Conservation (phyloP, 2,888 invertebrate genomes). For the Temnothorax unifasciatus region DNA sequence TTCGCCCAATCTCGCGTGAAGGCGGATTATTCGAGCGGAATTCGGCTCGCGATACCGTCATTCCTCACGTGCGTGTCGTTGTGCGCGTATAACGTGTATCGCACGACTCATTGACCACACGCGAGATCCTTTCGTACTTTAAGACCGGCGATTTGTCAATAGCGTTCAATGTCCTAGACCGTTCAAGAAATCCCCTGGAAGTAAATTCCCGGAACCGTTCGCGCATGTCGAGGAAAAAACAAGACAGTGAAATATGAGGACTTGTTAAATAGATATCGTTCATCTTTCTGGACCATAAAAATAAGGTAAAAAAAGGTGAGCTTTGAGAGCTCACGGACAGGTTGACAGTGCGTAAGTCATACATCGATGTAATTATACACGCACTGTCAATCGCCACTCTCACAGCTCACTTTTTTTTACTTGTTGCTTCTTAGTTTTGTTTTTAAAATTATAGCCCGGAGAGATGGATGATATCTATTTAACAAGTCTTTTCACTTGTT, state of each 20-base stretch:
- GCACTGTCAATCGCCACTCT: no score
- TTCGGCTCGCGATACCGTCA: neutral
- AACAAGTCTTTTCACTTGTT: no score
- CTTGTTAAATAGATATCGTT: neutral
- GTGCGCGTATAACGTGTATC: no score
- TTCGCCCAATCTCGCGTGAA: neutral
- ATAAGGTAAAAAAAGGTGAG: neutral
- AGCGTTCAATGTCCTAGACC: neutral
- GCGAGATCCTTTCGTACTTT: neutral
- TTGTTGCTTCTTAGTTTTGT: no score
- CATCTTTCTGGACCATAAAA: neutral
- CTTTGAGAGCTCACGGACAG: neutral
- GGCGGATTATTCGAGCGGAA: neutral
- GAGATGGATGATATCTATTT: no score
- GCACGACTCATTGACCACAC: neutral
- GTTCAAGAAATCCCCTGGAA: neutral
- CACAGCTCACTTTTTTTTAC: no score
- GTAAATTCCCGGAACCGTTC: neutral
- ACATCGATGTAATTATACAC: no score
- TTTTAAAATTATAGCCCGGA: no score
- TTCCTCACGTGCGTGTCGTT: neutral
- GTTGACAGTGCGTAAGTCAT: neutral
- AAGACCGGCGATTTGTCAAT: constrained; percentile 23
- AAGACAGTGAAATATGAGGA: neutral
- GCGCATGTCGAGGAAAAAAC: neutral